Conservation (phyloP, 2,113 vertebrate genomes). For the Ictalurus punctatus region DNA sequence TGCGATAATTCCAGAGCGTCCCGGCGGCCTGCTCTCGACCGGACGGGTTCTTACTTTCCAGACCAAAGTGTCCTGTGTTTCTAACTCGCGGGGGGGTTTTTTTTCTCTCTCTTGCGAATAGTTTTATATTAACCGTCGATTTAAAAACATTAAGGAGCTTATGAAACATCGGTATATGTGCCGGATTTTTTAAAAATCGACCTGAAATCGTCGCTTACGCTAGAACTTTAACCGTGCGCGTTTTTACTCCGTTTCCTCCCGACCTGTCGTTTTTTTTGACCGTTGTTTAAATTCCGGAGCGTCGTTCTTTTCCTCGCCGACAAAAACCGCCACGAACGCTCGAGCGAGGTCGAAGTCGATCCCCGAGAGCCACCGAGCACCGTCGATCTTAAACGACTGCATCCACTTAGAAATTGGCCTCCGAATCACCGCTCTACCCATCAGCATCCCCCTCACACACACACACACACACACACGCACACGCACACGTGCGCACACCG, state of each 20-base stretch:
- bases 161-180: not conserved
- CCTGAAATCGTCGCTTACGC: not conserved
- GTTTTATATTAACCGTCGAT: constrained; percentile 32
- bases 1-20: constrained; percentile 55
- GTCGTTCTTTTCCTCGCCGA: not conserved
- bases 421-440: constrained; percentile 21
- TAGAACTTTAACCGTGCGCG: not conserved
- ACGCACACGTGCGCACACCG: too few species aligned
- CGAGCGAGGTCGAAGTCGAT: not conserved
- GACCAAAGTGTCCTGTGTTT: constrained; percentile 53
- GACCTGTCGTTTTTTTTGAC: not conserved
- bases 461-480: not conserved
- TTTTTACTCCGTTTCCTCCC: not conserved
- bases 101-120: constrained; percentile 13
- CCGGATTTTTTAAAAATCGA: not conserved
- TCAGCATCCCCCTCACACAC: constrained; percentile 27
- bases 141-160: constrained; percentile 21
- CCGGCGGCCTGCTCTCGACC: constrained; percentile 49
- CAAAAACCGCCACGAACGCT: constrained; percentile 6
- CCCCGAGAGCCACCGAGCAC: constrained; percentile 51
- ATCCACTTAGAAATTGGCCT: constrained; percentile 45
- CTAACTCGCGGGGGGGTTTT: constrained; percentile 6
- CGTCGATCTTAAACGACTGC: constrained; percentile 57
- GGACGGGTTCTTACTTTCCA: constrained; percentile 38
- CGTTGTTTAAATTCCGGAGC: not conserved